Conservation (phyloP, 53 echinoderm and acorn worm genomes). For the Antedon mediterranea region DNA sequence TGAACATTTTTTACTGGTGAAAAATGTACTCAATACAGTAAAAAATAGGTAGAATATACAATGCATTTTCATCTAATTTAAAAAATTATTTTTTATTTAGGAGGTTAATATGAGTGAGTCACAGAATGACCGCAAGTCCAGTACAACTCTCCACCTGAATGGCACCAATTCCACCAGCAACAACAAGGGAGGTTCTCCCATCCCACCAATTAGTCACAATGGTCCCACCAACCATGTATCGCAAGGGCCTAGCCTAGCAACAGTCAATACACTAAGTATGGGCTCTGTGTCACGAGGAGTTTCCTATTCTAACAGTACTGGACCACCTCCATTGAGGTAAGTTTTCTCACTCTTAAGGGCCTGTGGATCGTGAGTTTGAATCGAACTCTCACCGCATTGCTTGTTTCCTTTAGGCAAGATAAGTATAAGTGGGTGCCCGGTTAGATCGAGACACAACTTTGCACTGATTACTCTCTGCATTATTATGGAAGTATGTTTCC, state of each 20-base stretch:
- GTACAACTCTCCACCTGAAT: constrained; percentile 13
- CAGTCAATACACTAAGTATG: constrained; percentile 83
- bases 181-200: constrained; percentile 32
- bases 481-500: too few relatives aligned
- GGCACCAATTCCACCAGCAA: constrained; percentile 40
- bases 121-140: constrained; percentile 8
- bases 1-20: too few relatives aligned
- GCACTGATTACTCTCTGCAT: too few relatives aligned
- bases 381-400: too few relatives aligned
- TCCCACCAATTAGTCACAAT: constrained; percentile 48
- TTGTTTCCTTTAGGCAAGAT: too few relatives aligned
- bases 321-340: constrained; percentile 74
- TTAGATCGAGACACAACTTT: too few relatives aligned
- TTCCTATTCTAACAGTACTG: constrained; percentile 42
- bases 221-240: constrained; percentile 42
- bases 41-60: too few relatives aligned
- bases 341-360: too few relatives aligned
- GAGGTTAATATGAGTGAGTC: background rate
- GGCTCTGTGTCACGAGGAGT: constrained; percentile 52
- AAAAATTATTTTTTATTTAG: background rate
- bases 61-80: too few relatives aligned
- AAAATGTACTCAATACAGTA: too few relatives aligned
- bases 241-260: constrained; percentile 38
- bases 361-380: too few relatives aligned
- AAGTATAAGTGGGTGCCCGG: too few relatives aligned